Percentiles rank a stretch among this genome's conserved stretches.
Conservation (phyloP, 37 sponge, comb jelly and placozoan genomes). For the Beroe forskalii region DNA sequence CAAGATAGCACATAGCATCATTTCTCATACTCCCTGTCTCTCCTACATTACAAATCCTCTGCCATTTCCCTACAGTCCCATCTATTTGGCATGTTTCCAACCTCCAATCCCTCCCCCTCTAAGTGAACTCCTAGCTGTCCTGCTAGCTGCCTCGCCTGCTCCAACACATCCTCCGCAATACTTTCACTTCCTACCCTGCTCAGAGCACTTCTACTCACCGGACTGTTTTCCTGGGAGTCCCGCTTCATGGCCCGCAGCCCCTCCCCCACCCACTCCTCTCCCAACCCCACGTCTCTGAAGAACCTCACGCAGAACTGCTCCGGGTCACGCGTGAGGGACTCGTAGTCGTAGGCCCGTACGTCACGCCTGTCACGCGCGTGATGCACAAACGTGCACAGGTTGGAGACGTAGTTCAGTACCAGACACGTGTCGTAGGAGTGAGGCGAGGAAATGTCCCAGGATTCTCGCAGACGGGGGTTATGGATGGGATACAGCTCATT, state of each 20-base stretch:
- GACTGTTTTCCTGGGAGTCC: not conserved
- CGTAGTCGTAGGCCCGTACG: not conserved
- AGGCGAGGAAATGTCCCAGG: not conserved
- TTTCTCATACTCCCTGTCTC: too few species aligned
- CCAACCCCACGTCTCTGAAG: not conserved
- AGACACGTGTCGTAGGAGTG: not conserved
- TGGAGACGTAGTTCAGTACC: not conserved
- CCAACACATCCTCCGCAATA: not conserved
- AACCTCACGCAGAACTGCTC: not conserved
- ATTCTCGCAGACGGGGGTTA: not conserved
- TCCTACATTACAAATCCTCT: too few species aligned
- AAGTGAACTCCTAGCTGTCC: not conserved
- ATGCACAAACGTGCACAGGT: not conserved
- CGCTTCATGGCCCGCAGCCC: not conserved
- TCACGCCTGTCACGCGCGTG: not conserved
- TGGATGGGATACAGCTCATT: not conserved
- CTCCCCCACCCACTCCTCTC: not conserved
- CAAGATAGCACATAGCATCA: too few species aligned
- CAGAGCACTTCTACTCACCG: not conserved
- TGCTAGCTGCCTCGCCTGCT: not conserved
- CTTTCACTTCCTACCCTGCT: not conserved
- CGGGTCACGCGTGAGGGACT: not conserved
- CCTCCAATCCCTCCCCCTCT: not conserved
- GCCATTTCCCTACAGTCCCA: too few species aligned
- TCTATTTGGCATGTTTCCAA: not conserved